phyloP scores from a whole-genome alignment of 1,140 invertebrate genomes.

The Polypedilum vanderplanki region DNA sequence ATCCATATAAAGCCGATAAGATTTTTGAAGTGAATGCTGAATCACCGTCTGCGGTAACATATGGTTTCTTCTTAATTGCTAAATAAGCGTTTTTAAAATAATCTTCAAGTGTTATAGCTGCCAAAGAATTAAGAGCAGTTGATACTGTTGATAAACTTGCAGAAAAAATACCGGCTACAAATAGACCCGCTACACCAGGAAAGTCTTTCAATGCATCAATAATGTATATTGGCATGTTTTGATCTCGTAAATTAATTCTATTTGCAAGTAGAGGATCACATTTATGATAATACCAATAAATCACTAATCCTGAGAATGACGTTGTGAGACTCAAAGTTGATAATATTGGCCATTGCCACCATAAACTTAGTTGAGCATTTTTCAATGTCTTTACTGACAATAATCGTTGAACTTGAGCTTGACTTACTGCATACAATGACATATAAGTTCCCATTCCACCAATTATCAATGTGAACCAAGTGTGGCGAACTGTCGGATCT shows the following conservation, averaged over 20 bases:
- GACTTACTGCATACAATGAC: constrained; percentile 74
- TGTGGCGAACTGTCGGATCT: constrained; percentile 68
- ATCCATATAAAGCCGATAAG: constrained; percentile 60
- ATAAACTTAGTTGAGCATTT: constrained; percentile 56
- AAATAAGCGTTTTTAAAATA: constrained; percentile 53
- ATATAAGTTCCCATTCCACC: constrained; percentile 68
- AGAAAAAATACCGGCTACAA: constrained; percentile 76
- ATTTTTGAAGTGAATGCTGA: constrained; percentile 51
- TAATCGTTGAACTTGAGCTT: constrained; percentile 78
- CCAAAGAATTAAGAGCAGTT: constrained; percentile 71
- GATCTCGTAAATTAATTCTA: constrained; percentile 50
- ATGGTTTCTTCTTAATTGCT: constrained; percentile 35
- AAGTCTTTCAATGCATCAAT: constrained; percentile 61
- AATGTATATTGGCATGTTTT: constrained; percentile 69
- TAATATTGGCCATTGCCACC: constrained; percentile 64
- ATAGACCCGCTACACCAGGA: constrained; percentile 69
- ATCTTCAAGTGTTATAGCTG: constrained; percentile 78
- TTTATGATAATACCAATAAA: constrained; percentile 65
- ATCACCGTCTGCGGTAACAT: constrained; percentile 34
- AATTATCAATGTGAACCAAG: constrained; percentile 62
- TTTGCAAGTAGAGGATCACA: constrained; percentile 63
- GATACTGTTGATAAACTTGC: constrained; percentile 79
- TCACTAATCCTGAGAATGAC: constrained; percentile 68
- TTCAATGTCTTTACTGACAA: constrained; percentile 65
- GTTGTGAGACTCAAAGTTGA: constrained; percentile 59